phyloP scores from a whole-genome alignment of 2,888 invertebrate species.

The Drosophila peninsularis region DNA sequence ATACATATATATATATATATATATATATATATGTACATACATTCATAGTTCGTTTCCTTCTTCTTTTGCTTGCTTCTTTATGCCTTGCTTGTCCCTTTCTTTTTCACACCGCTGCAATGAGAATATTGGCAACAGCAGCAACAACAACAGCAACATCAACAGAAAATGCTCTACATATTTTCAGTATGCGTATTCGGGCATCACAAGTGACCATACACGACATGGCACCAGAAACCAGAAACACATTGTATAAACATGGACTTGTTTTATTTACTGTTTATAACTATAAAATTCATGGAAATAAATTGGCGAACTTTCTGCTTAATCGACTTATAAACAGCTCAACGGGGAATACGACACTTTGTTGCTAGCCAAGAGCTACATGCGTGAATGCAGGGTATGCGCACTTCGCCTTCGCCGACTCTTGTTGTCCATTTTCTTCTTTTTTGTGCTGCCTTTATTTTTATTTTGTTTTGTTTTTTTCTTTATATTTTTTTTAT shows the following conservation, averaged over 20 bases:
- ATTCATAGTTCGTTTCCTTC: conserved; percentile 70
- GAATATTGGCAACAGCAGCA: conserved; percentile 67
- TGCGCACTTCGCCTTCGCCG: conserved; percentile 26
- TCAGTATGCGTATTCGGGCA: conserved; percentile 61
- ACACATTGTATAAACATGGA: background rate
- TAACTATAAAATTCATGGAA: background rate
- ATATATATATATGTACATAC: conserved; percentile 23
- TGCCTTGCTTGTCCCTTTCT: conserved; percentile 59
- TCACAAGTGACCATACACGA: conserved; percentile 12
- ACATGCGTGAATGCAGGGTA: conserved; percentile 44
- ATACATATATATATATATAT: conserved; percentile 10
- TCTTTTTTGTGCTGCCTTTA: conserved; percentile 56
- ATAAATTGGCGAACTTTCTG: background rate
- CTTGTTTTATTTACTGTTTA: too few relatives aligned
- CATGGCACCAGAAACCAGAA: background rate
- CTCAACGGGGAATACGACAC: background rate
- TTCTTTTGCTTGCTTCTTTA: conserved; percentile 61
- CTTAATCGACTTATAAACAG: background rate
- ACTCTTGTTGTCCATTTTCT: conserved; percentile 52
- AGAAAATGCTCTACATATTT: conserved; percentile 71
- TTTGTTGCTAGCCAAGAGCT: background rate
- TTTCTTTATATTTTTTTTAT: conserved; percentile 49
- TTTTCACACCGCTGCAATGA: conserved; percentile 66
- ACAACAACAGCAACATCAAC: conserved; percentile 34
- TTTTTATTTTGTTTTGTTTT: conserved; percentile 49